Percentiles rank a stretch among this genome's conserved stretches.
Conservation (phyloP, 2,797 vertebrate genomes). For the Catostomus latipinnis region DNA sequence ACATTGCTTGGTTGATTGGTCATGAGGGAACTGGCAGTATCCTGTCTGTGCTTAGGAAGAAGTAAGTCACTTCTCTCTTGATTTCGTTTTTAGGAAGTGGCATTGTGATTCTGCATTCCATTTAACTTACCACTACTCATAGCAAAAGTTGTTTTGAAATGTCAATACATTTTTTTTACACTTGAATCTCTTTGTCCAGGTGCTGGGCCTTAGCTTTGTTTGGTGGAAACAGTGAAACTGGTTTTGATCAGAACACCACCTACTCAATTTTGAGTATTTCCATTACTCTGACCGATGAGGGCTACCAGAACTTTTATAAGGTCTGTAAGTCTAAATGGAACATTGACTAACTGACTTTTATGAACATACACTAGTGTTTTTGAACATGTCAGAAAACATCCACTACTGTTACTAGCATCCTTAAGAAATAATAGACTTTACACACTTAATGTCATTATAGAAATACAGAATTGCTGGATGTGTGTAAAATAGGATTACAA, state of each 20-base stretch:
- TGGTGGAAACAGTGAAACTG: constrained; percentile 95
- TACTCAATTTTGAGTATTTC: constrained; percentile 97
- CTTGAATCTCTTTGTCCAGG: constrained; percentile 68
- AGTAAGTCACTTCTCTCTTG: constrained; percentile 78
- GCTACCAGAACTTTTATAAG: constrained; percentile 93
- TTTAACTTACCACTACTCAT: constrained; percentile 25
- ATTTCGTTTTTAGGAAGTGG: constrained; percentile 38
- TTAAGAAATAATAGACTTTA: constrained; percentile 25
- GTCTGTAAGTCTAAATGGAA: constrained; percentile 65
- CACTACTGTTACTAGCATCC: neutral
- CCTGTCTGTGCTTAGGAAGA: constrained; percentile 92
- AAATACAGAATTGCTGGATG: constrained; percentile 36
- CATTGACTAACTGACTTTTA: neutral
- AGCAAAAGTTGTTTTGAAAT: constrained; percentile 27
- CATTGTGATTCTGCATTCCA: neutral
- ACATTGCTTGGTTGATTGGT: constrained; percentile 96
- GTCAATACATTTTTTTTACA: neutral
- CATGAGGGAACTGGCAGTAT: constrained; percentile 97
- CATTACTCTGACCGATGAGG: constrained; percentile 93
- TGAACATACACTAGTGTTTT: neutral
- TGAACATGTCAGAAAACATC: neutral
- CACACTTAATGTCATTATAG: constrained; percentile 47
- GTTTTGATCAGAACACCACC: constrained; percentile 95
- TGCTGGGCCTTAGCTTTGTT: constrained; percentile 95
- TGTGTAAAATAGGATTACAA: constrained; percentile 48